Evolutionary conservation across 2,888 invertebrate genomes (phyloP), one percentile per base, ranked within the genome.

Genomic region (Noctua janthe): DNA sequence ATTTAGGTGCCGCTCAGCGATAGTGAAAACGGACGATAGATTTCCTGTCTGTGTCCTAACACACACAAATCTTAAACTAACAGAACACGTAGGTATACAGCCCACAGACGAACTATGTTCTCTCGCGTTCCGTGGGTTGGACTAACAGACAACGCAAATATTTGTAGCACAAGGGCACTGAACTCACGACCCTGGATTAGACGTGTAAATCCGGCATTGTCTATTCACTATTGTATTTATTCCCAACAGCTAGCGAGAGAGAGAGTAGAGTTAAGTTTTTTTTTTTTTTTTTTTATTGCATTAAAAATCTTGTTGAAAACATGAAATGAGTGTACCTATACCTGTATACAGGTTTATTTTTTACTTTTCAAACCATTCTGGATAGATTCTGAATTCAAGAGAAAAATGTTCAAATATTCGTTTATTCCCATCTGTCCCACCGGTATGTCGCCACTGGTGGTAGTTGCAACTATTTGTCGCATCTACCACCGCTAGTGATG

Each of bases 101-200:
- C 51, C 69, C 23, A 83, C 51, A 81, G 59, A 67, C 64, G 3
- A 13, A 35, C 43, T 54, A n/a, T 62, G 64, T 51, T 69, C 39
- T 62, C 54, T 29, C n/a, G 35, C 23, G 15, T 73, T 47, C 29
- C 67, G 81, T 72, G 54, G 81, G 59, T 39, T 59, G 67, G 35
- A 64, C 62, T 73, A 82, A 82, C 64, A 82, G 69, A 64, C 29
- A 35, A 81, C 15, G 70, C 73, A 85, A 82, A 82, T 66, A 81
- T 82, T 73, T 64, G 81, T 62, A 15, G 20, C 35, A 39, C 15
- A 39, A 72, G 67, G 81, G 51, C 51, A 81, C 56, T 81, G 69
- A 70, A 85, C 81, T 56, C 56, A 20, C 13, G 82, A 64, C 81
- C 85, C 71, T 56, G 80, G 54, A 79, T 78, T 47, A 49, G 4